Percentiles rank a stretch among this genome's conserved stretches.
Conservation (phyloP, 2,888 invertebrate genomes). For the Himalopsyche japonica region DNA sequence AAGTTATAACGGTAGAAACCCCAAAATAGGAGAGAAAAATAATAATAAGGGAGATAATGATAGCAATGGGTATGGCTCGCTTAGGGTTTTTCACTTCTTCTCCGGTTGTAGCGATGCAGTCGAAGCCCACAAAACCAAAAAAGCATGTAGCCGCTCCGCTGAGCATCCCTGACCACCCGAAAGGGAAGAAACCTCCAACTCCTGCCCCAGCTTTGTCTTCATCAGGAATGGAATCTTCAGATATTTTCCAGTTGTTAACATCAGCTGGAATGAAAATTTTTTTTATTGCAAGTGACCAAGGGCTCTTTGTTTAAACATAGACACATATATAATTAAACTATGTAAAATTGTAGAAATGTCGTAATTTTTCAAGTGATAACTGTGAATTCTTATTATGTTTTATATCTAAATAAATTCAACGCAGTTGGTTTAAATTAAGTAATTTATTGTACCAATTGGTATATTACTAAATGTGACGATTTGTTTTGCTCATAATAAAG, state of each 20-base stretch:
- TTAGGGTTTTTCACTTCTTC: constrained; percentile 91
- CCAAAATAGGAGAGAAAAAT: constrained; percentile 82
- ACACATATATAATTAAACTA: too few relatives aligned
- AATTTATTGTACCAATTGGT: too few relatives aligned
- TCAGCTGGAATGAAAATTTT: constrained; percentile 51
- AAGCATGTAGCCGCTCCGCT: constrained; percentile 81
- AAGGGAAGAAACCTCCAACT: constrained; percentile 87
- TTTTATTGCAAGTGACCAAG: too few relatives aligned
- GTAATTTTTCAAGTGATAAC: too few relatives aligned
- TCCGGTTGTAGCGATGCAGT: constrained; percentile 79
- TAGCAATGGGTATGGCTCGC: constrained; percentile 80
- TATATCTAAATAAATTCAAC: too few relatives aligned
- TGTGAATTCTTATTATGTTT: too few relatives aligned
- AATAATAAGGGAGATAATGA: constrained; percentile 74
- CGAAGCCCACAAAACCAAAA: constrained; percentile 93
- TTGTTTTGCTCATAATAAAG: too few relatives aligned
- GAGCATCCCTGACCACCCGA: constrained; percentile 79
- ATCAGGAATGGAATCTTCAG: constrained; percentile 48
- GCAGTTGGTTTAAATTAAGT: too few relatives aligned
- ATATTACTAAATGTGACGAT: too few relatives aligned
- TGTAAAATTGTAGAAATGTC: too few relatives aligned
- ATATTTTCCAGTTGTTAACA: constrained; percentile 59
- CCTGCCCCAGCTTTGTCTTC: constrained; percentile 57
- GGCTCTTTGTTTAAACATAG: too few relatives aligned
- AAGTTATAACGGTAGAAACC: constrained; percentile 82